Percentiles rank a stretch among this genome's conserved stretches.
Conservation (phyloP, 2,797 vertebrate genomes). For the Myripristis murdjan region DNA sequence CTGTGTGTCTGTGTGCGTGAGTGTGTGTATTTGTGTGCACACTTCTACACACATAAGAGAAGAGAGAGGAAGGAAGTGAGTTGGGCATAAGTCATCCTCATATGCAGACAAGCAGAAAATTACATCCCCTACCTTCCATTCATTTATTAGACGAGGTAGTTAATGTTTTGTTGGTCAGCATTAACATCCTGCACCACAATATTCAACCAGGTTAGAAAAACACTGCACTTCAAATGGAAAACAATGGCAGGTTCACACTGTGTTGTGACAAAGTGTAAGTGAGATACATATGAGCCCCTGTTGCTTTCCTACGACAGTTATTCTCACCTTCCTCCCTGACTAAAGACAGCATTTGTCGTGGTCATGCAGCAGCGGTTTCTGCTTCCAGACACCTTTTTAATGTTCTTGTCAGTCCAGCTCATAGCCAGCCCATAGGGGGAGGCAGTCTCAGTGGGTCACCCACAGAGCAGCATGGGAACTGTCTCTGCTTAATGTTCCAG, state of each 20-base stretch:
- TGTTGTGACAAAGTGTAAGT: constrained; percentile 9
- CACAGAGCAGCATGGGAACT: constrained; percentile 64
- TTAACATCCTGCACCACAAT: constrained; percentile 65
- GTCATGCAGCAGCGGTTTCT: constrained; percentile 26
- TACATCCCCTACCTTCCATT: constrained; percentile 80
- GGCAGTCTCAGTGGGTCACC: constrained; percentile 63
- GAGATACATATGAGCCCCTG: constrained; percentile 12
- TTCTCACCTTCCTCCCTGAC: constrained; percentile 3
- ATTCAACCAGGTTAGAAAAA: constrained; percentile 45
- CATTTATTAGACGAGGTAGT: constrained; percentile 82
- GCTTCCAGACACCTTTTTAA: constrained; percentile 47
- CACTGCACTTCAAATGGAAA: constrained; percentile 16
- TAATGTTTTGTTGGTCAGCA: constrained; percentile 84
- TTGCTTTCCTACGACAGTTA: constrained; percentile 1
- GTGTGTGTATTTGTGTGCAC: constrained; percentile 26
- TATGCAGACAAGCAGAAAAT: constrained; percentile 90
- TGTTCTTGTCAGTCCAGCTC: constrained; percentile 55
- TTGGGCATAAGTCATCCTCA: constrained; percentile 82
- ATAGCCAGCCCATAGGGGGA: constrained; percentile 51
- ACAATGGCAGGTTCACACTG: constrained; percentile 8
- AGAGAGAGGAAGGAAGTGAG: constrained; percentile 70
- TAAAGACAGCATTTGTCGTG: constrained; percentile 34
- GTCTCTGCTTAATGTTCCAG: constrained; percentile 78
- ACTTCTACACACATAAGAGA: constrained; percentile 41
- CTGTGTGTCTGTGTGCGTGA: constrained; percentile 1